Conservation (phyloP, 2,888 invertebrate species). For the Chaetoderma sp. region DNA sequence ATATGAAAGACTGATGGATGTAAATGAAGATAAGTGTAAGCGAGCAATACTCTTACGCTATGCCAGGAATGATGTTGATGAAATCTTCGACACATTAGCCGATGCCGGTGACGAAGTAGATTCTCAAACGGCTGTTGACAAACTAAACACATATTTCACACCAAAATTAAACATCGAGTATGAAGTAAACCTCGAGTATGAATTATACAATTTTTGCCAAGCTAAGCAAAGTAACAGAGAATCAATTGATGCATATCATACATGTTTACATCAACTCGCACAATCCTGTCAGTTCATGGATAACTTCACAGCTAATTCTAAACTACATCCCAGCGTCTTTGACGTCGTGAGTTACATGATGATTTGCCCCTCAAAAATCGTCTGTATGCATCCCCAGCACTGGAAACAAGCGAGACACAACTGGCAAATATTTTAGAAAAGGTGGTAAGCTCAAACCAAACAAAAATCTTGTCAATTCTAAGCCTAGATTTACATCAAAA, state of each 20-base stretch:
- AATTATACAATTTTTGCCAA: background rate
- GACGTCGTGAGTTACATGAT: background rate
- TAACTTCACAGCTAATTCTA: conserved; percentile 1
- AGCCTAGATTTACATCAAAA: no score
- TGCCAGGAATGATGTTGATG: conserved; percentile 1
- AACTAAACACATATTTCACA: conserved; percentile 2
- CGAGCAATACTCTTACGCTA: background rate
- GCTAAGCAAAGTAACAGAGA: background rate
- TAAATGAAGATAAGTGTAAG: background rate
- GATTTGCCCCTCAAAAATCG: background rate
- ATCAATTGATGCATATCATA: conserved; percentile 7
- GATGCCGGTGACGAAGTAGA: conserved; percentile 1
- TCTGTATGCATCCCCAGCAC: conserved; percentile 3
- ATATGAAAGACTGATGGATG: background rate
- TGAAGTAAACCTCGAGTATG: no score
- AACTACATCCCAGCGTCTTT: background rate
- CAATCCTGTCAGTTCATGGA: conserved; percentile 9
- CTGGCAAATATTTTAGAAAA: background rate
- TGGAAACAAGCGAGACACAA: background rate
- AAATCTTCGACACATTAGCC: conserved; percentile 7
- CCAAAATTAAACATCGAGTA: conserved; percentile 2
- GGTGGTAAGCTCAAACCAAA: background rate
- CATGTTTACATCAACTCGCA: conserved; percentile 4
- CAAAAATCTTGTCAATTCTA: no score
- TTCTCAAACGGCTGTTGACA: background rate